A percentile compares a stretch with the other conserved stretches of the same genome.
phyloP scores from a whole-genome alignment of 2,888 invertebrate genomes.

The Callinectes sapidus region DNA sequence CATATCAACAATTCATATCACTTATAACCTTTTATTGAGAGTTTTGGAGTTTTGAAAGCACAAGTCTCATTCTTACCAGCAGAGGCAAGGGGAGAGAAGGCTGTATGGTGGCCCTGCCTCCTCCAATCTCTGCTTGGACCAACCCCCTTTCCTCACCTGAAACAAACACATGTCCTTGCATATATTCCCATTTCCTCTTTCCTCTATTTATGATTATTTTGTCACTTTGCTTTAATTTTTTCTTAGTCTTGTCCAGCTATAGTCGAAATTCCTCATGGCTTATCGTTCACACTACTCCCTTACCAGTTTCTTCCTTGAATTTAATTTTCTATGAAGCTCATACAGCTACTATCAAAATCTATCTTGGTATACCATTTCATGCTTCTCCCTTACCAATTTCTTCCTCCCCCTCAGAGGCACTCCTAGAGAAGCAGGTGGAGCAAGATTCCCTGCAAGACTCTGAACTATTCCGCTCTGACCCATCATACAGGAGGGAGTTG shows the following conservation, averaged over 20 bases:
- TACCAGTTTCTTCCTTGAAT: not conserved
- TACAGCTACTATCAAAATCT: not conserved
- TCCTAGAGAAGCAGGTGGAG: constrained; percentile 60
- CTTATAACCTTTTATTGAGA: not conserved
- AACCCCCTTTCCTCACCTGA: not conserved
- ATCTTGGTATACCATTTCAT: not conserved
- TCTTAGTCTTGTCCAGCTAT: not conserved
- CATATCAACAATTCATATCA: not conserved
- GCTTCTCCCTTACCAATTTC: not conserved
- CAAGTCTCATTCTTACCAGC: not conserved
- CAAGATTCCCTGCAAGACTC: constrained; percentile 63
- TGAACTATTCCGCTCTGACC: constrained; percentile 45
- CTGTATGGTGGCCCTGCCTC: not conserved
- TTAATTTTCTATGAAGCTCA: not conserved
- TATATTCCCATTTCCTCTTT: not conserved
- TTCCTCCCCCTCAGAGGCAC: constrained; percentile 53
- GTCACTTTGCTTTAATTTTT: not conserved
- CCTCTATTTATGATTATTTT: not conserved
- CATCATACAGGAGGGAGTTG: constrained; percentile 57
- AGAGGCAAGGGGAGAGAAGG: not conserved
- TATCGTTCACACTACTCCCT: not conserved
- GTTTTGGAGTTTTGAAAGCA: not conserved
- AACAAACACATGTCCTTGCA: constrained; percentile 17
- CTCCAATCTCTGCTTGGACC: not conserved
- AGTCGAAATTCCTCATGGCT: not conserved